phyloP scores from a whole-genome alignment of 2,113 vertebrate genomes.

The Gobio gobio region DNA sequence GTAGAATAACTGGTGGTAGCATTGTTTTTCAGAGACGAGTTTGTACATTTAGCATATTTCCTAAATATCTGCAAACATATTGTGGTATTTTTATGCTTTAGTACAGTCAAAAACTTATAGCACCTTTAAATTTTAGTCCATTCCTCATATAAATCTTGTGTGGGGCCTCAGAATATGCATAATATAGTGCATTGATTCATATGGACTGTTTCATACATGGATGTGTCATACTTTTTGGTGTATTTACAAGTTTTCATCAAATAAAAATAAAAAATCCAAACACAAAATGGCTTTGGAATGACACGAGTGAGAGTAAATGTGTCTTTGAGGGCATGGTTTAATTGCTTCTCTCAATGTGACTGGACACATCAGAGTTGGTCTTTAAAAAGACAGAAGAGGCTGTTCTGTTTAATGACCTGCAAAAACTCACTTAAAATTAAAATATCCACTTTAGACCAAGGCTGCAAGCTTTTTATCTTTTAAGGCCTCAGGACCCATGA shows the following conservation, averaged over 20 bases:
- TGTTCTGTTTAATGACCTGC: slow-evolving; percentile 40
- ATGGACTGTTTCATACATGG: no score
- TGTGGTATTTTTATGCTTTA: no score
- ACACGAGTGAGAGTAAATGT: not conserved
- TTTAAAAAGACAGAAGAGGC: slow-evolving; percentile 12
- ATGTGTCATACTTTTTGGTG: not conserved
- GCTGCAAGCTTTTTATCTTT: slow-evolving; percentile 8
- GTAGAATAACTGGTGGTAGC: no score
- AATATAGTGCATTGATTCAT: not conserved
- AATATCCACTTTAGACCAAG: slow-evolving; percentile 12
- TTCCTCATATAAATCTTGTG: not conserved
- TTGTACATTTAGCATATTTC: no score
- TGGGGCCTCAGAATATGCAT: not conserved
- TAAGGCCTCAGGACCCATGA: not conserved
- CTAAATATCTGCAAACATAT: no score
- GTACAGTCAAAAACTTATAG: no score
- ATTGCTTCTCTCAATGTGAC: not conserved
- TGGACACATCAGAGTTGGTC: slow-evolving; percentile 22
- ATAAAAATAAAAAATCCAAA: not conserved
- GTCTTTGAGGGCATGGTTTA: not conserved
- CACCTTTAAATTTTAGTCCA: not conserved
- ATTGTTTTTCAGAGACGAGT: no score
- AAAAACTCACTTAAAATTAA: slow-evolving; percentile 26
- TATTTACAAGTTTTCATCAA: not conserved
- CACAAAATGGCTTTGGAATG: not conserved